Evolutionary conservation across 2,113 vertebrate genomes (phyloP), one percentile per base, ranked within the genome.

Genomic region (Bungarus multicinctus): DNA sequence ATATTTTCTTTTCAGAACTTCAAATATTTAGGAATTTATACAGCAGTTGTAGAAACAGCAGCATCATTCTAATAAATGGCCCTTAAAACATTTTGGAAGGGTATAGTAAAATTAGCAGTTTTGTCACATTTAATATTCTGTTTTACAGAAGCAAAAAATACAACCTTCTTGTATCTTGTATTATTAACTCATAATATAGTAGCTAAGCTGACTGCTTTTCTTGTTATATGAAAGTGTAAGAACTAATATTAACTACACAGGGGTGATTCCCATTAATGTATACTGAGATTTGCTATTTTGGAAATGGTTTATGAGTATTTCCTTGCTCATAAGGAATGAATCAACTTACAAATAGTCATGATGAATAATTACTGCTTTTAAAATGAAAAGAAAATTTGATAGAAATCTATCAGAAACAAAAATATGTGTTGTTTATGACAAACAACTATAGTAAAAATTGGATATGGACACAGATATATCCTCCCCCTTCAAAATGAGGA

Each of bases 101-200:
- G 94, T 96, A 93, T 10, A 95, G 92, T 39, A 93, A 94, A 97
- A 97, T 97, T 97, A 96, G 90, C 69, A 96, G 87, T 96, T 96
- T 95, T 91, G 92, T 95, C 96, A 96, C 94, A 97, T 96, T 94
- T 95, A 43, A 91, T 96, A 92, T 64, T 87, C 23, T 97, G 90
- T 92, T 93, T 96, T 55, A 94, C 89, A 96, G 96, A 53, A 94
- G 91, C 91, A 95, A 58, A 58, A 96, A 96, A 94, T 64, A 94
- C 91, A 96, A 93, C 91, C 95, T 96, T 97, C 95, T 96, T 96
- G 95, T 96, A 96, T 96, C 94, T 92, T 85, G 52, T 60, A 85
- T 94, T 94, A 94, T 92, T 94, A 94, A 94, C 94, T 96, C 96
- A 95, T 92, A 93, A 95, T 97, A 94, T 89, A 85, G 20, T 55